Conservation (phyloP, 1,140 invertebrate genomes). For the Andricus grossulariae region DNA sequence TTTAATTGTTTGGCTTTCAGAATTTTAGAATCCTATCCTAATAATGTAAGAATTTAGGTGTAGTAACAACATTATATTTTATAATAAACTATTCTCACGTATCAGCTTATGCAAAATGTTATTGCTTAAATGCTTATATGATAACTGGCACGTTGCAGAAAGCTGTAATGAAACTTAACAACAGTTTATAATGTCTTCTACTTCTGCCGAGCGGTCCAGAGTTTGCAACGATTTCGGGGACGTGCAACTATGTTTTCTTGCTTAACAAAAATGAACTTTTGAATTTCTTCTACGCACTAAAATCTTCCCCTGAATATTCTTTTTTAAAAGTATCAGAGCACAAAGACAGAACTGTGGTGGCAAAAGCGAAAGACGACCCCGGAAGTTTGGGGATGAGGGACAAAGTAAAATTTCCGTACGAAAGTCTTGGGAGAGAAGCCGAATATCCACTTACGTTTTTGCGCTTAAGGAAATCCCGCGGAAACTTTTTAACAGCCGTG, state of each 20-base stretch:
- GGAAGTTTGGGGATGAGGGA: not conserved
- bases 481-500: constrained; percentile 1
- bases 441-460: constrained; percentile 29
- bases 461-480: constrained; percentile 25
- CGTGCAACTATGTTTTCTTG: constrained; percentile 15
- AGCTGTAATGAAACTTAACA: constrained; percentile 26
- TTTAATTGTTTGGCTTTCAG: too few species aligned
- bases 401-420: constrained; percentile 6
- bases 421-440: not conserved
- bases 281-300: constrained; percentile 9
- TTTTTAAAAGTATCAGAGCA: not conserved
- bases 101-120: not conserved
- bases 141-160: constrained; percentile 15
- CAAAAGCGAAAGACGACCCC: constrained; percentile 7
- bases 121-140: constrained; percentile 15
- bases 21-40: too few species aligned
- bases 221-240: constrained; percentile 12
- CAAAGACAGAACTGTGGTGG: not conserved
- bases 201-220: not conserved
- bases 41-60: too few species aligned
- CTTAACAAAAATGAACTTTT: not conserved
- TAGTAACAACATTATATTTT: too few species aligned
- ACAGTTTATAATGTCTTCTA: constrained; percentile 28
- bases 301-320: not conserved
- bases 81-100: too few species aligned